Conservation (phyloP, 2,888 invertebrate species). For the Drosophila paramelanica region DNA sequence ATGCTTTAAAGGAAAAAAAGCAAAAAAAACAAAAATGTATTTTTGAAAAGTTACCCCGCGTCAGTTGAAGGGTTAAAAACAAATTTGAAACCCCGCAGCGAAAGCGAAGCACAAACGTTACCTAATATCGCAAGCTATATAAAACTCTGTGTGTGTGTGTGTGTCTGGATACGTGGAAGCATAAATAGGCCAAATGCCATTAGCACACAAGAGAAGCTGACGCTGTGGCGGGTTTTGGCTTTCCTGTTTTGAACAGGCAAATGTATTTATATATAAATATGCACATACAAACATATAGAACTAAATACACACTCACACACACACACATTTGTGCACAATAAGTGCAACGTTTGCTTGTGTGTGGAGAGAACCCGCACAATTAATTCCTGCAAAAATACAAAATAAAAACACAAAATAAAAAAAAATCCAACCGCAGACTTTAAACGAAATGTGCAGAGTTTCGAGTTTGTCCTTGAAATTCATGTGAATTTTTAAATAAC, state of each 20-base stretch:
- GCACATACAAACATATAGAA: conserved; percentile 5
- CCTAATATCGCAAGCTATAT: conserved; percentile 56
- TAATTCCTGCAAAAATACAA: conserved; percentile 59
- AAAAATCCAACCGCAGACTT: conserved; percentile 15
- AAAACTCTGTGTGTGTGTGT: conserved; percentile 14
- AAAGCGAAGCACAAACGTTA: conserved; percentile 51
- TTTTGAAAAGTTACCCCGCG: conserved; percentile 55
- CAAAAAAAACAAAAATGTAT: conserved; percentile 10
- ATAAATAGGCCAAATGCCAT: conserved; percentile 84
- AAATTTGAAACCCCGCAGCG: conserved; percentile 66
- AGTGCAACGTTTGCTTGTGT: conserved; percentile 40
- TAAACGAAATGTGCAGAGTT: conserved; percentile 40
- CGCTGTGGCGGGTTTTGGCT: conserved; percentile 59
- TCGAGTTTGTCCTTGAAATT: conserved; percentile 73
- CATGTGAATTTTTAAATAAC: conserved; percentile 69
- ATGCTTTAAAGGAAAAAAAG: conserved; percentile 11
- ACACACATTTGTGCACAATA: conserved; percentile 14
- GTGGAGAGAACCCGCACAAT: conserved; percentile 73
- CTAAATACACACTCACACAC: conserved; percentile 5
- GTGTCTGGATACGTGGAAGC: conserved; percentile 73
- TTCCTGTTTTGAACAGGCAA: conserved; percentile 50
- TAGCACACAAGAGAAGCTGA: conserved; percentile 63
- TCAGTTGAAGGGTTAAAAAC: conserved; percentile 62
- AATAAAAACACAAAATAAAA: conserved; percentile 13
- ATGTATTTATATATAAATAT: conserved; percentile 7